Base-by-base conservation (phyloP, 2,113 vertebrate species). In the Strix uralensis region DNA sequence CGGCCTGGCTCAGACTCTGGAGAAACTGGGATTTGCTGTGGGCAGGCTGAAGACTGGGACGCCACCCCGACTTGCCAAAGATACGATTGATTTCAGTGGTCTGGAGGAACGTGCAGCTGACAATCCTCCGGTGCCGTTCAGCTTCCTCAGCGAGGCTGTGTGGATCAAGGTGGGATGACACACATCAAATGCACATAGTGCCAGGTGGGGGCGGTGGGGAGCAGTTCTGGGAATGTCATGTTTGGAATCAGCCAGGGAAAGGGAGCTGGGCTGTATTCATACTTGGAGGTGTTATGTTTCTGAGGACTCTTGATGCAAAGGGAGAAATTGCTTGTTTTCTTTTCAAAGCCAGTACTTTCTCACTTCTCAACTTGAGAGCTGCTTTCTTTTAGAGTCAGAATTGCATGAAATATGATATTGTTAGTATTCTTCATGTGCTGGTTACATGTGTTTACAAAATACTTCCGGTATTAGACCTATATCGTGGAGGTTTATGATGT, bases 41-140 rank as follows among this genome's bases (percentile, higher is more conserved):
- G 99, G 99, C 70, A 98, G 99, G 78, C 97, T 99, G 85, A 99
- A 99, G 97, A 99, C 99, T 1, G 99, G 99, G 7, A 99, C 99
- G 2, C 99, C 99, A 1, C 99, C 99, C 26, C 98, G 99, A 23
- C 98, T 99, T 36, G 86, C 98, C 78, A 99, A 98, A 95, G 98
- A 99, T 1, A 99, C 99, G 0, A 96, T 99, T 54, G 98, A 99
- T 89, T 98, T 99, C 91, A 94, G 94, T 5, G 92, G 97, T 75
- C 96, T 99, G 25, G 25, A 97, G 36, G 78, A 97, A 40, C 98
- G 97, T 2, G 77, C 30, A 1, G 98, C 99, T 19, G 99, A 99
- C 97, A 94, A 97, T 42, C 97, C 96, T 5, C 98, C 99, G 0
- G 94, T 97, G 30, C 99, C 99, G 0, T 99, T 99, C 98, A 99